Evolutionary conservation across 2,113 vertebrate genomes (phyloP), one percentile per base, ranked within the genome.

Genomic region (Grallaria varia): DNA sequence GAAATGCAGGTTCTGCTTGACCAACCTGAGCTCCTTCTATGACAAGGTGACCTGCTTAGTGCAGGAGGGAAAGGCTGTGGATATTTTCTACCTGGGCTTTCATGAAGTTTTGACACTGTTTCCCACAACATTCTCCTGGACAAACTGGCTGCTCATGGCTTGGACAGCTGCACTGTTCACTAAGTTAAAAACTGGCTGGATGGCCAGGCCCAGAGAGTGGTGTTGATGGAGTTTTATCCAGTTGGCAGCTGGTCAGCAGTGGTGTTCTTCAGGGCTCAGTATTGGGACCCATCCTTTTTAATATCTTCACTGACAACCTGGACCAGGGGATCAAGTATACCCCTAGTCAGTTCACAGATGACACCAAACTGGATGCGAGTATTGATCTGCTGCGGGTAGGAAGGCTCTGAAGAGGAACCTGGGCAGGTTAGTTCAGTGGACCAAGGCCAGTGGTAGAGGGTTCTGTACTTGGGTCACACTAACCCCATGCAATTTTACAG

Each of bases 381-480:
- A 1, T 21, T 58, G 28, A 58, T 68, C 1, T 40, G 42, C n/a
- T 39, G 42, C 49, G 39, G 40, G 53, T 39, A 39, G 58, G 21
- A 62, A 68, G 25, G 31, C 31, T 8, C 45, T 83, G 45, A 33
- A 42, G 67, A 71, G 21, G 12, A 31, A 60, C 31, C 37, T 31
- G 56, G 25, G 21, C 15, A 15, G 37, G 9, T 9, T 83, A 37
- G 37, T 42, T 35, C 0, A 0, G 40, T 60, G 30, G 20, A 4
- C 24, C 0, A 0, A 50, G 30, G 6, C 11, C 31, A 71, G 2
- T 1, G 30, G 15, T 0, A 52, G 7, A 12, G 37, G 45, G 1
- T 16, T 31, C 66, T 42, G 37, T 20, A 6, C 31, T 12, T 52
- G 25, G 20, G 16, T 10, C 27, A 31, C 47, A 53, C 16, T 27